Evolutionary conservation across 2,888 invertebrate genomes (phyloP).

Genomic region (Pachymerium ferrugineum): DNA sequence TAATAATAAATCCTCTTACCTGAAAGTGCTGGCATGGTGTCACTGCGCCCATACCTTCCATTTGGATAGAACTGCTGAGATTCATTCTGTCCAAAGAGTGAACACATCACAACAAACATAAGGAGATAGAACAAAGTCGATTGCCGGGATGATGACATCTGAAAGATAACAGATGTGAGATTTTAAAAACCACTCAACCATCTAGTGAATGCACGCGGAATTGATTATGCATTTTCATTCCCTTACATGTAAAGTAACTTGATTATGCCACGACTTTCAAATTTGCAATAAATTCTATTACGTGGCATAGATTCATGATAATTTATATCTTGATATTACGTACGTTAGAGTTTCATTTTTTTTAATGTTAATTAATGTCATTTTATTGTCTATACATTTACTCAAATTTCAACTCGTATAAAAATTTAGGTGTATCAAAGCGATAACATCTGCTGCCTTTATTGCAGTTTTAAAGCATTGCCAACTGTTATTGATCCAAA

Average conservation of each 20-base stretch:
- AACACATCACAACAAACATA: neutral
- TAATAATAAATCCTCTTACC: constrained; percentile 8
- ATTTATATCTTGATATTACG: neutral
- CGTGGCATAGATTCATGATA: no score
- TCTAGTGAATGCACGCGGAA: neutral
- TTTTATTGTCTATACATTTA: no score
- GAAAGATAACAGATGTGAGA: neutral
- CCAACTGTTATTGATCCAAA: no score
- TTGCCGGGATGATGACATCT: constrained; percentile 5
- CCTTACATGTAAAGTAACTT: no score
- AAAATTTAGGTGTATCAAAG: no score
- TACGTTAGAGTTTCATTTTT: neutral
- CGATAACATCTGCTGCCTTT: no score
- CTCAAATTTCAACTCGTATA: no score
- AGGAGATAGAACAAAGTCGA: constrained; percentile 7
- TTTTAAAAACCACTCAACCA: neutral
- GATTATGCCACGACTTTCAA: no score
- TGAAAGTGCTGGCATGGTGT: constrained; percentile 32
- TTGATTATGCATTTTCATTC: neutral
- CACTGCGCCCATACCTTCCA: constrained; percentile 35
- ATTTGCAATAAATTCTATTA: no score
- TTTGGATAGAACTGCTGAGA: constrained; percentile 35
- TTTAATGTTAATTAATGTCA: no score
- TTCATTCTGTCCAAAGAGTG: neutral
- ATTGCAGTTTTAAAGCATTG: no score